phyloP scores from a whole-genome alignment of 2,888 invertebrate genomes.

The Phengaris arion region DNA sequence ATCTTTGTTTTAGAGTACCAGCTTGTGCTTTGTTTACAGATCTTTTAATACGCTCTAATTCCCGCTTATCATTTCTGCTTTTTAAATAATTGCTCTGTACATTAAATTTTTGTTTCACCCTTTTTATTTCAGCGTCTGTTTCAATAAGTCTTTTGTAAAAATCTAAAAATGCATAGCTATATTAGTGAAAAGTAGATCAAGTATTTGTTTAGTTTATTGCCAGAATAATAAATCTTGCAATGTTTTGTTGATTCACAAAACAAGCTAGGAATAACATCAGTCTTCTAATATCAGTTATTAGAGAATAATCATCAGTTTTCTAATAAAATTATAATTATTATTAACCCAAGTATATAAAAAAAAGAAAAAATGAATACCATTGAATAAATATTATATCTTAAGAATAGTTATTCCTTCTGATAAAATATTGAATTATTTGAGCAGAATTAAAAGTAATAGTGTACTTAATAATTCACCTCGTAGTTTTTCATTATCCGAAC shows the following conservation, averaged over 20 bases:
- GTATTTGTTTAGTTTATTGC: too few relatives aligned
- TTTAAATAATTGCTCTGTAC: conserved; percentile 29
- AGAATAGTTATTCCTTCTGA: too few relatives aligned
- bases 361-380: too few relatives aligned
- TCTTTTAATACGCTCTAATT: conserved; percentile 49
- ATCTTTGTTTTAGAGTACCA: conserved; percentile 10
- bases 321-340: too few relatives aligned
- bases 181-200: not conserved
- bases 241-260: too few relatives aligned
- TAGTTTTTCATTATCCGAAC: conserved; percentile 49
- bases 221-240: too few relatives aligned
- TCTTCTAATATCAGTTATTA: too few relatives aligned
- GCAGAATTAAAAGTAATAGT: not conserved
- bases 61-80: conserved; percentile 33
- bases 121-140: conserved; percentile 61
- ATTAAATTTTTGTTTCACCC: conserved; percentile 48
- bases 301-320: too few relatives aligned
- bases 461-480: conserved; percentile 44
- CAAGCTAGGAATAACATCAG: too few relatives aligned
- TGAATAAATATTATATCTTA: not conserved
- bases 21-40: conserved; percentile 39
- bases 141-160: conserved; percentile 63
- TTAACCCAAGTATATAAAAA: too few relatives aligned
- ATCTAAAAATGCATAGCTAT: conserved; percentile 46
- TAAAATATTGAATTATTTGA: too few relatives aligned